Conservation (phyloP, 1,140 invertebrate species). For the Cherax destructor region DNA sequence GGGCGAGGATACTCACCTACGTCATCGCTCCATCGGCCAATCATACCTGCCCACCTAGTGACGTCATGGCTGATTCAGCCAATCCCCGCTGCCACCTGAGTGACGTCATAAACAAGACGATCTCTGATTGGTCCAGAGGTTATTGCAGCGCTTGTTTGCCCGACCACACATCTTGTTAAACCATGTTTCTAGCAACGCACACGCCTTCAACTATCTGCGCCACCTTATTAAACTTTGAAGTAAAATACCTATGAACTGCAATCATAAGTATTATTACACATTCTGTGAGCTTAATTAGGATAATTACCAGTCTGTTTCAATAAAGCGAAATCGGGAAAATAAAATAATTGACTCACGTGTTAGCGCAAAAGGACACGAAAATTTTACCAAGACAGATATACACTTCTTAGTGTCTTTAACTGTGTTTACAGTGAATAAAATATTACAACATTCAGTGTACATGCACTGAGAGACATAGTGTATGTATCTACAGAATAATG, state of each 20-base stretch:
- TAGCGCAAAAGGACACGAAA: too few relatives aligned
- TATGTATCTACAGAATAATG: too few relatives aligned
- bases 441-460: too few relatives aligned
- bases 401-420: too few relatives aligned
- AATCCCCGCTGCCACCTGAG: too few relatives aligned
- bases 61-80: too few relatives aligned
- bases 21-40: neutral
- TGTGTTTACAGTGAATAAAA: too few relatives aligned
- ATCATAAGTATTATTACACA: neutral
- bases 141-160: conserved; percentile 30
- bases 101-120: neutral
- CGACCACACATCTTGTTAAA: neutral
- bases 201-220: neutral
- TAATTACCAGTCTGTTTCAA: neutral
- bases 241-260: neutral
- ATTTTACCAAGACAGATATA: too few relatives aligned
- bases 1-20: neutral
- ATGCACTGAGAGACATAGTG: too few relatives aligned
- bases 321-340: neutral
- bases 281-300: too few relatives aligned
- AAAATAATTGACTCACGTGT: neutral
- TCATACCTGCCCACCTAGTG: neutral
- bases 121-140: neutral
- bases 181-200: neutral
- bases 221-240: neutral